phyloP scores from a whole-genome alignment of 2,797 vertebrate species.

The Malurus leucopterus region DNA sequence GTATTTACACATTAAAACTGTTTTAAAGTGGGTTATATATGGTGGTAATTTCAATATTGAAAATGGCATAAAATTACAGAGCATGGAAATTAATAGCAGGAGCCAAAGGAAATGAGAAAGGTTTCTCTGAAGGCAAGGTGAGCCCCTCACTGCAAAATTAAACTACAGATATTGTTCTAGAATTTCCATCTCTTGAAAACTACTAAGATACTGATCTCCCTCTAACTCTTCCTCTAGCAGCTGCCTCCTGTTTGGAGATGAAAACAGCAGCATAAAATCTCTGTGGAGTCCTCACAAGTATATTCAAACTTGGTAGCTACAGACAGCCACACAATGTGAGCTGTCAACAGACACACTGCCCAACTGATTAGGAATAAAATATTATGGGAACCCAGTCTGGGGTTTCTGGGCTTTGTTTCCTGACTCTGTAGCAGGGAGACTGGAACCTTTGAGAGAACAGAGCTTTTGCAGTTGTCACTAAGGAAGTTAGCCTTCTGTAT shows the following conservation, averaged over 20 bases:
- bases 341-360: neutral
- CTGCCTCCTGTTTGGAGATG: neutral
- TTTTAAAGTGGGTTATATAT: neutral
- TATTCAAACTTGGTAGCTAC: neutral
- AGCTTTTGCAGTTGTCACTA: neutral
- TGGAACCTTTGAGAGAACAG: neutral
- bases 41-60: neutral
- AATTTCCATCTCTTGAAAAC: neutral
- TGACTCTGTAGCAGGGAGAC: neutral
- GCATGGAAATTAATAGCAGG: neutral
- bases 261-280: neutral
- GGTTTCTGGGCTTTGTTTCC: neutral
- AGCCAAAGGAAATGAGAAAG: neutral
- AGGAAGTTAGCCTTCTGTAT: neutral
- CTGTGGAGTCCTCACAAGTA: neutral
- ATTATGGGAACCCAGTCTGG: neutral
- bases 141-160: neutral
- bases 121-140: neutral
- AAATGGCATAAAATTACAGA: neutral
- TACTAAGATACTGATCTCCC: neutral
- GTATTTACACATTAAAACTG: neutral
- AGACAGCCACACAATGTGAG: neutral
- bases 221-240: neutral
- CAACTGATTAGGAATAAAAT: neutral
- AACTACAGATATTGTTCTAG: neutral